Percentiles rank a stretch among this genome's conserved stretches.
Conservation (phyloP, 2,797 vertebrate genomes). For the Pogoniulus pusillus region DNA sequence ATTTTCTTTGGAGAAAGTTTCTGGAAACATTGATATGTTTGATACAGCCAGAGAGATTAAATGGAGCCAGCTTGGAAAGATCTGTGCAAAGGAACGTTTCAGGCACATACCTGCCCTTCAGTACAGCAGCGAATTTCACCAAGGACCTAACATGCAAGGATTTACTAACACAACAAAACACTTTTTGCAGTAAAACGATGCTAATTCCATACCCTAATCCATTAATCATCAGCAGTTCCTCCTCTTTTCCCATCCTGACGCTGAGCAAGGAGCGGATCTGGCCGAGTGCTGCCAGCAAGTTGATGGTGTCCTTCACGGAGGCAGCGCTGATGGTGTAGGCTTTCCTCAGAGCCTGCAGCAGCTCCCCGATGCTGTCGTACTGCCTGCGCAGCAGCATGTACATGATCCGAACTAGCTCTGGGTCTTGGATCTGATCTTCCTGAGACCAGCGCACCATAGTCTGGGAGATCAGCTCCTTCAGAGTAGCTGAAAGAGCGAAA, state of each 20-base stretch:
- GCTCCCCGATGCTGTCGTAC: slow-evolving; percentile 96
- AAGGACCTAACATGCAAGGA: neutral
- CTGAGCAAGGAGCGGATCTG: slow-evolving; percentile 95
- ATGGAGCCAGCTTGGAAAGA: neutral
- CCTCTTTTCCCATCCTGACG: slow-evolving; percentile 97
- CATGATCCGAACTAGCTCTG: slow-evolving; percentile 93
- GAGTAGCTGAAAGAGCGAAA: slow-evolving; percentile 80
- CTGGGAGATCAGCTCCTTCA: slow-evolving; percentile 95
- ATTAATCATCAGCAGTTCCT: slow-evolving; percentile 97
- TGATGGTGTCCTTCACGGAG: slow-evolving; percentile 92
- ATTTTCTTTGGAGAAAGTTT: neutral
- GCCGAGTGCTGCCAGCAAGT: slow-evolving; percentile 91
- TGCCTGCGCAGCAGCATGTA: slow-evolving; percentile 94
- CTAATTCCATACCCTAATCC: slow-evolving; percentile 86
- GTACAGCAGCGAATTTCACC: neutral
- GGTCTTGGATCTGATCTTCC: slow-evolving; percentile 93
- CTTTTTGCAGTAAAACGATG: neutral
- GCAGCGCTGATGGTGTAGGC: slow-evolving; percentile 93
- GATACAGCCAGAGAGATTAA: neutral
- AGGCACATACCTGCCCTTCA: neutral
- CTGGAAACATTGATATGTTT: neutral
- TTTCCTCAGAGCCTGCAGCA: slow-evolving; percentile 91
- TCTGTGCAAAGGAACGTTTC: neutral
- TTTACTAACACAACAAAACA: neutral
- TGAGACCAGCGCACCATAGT: slow-evolving; percentile 98